These are phyloP conservation scores for Daubentonia madagascariensis DNA, from an alignment of 2,113 vertebrate genomes.

Conservation along the genomic window DNA sequence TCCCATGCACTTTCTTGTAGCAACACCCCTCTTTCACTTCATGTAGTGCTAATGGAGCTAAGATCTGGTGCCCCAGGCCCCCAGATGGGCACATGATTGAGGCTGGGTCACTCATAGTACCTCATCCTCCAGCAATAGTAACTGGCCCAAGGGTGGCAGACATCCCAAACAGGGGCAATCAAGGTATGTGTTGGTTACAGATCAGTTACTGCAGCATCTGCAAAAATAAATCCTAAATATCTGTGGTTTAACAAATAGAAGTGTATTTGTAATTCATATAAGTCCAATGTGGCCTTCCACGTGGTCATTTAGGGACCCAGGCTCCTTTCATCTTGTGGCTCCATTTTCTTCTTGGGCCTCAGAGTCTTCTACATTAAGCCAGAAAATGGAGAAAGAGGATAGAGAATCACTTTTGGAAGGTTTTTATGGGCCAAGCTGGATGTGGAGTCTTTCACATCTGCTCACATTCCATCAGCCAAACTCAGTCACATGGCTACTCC, in stretches of 20 bases:
- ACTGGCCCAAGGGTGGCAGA: neutral
- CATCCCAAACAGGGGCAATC: neutral
- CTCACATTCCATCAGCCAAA: neutral
- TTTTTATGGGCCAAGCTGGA: neutral
- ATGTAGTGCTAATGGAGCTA: neutral
- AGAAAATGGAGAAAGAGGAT: neutral
- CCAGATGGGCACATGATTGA: neutral
- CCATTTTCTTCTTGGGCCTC: neutral
- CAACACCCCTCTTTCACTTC: neutral
- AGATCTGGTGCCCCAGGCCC: neutral
- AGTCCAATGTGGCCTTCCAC: neutral
- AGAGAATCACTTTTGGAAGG: neutral
- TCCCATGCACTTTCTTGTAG: neutral
- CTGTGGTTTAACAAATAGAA: neutral
- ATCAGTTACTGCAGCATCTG: neutral
- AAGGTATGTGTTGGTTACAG: neutral
- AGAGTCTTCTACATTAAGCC: neutral
- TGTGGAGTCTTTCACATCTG: neutral
- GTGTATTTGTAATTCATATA: neutral
- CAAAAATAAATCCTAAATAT: neutral
- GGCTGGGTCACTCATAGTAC: neutral
- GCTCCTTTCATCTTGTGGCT: neutral
- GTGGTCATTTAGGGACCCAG: neutral
- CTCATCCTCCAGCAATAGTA: neutral
- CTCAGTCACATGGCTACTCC: neutral